Conservation (phyloP, 2,797 vertebrate species). For the Bryconaethiops microstoma region DNA sequence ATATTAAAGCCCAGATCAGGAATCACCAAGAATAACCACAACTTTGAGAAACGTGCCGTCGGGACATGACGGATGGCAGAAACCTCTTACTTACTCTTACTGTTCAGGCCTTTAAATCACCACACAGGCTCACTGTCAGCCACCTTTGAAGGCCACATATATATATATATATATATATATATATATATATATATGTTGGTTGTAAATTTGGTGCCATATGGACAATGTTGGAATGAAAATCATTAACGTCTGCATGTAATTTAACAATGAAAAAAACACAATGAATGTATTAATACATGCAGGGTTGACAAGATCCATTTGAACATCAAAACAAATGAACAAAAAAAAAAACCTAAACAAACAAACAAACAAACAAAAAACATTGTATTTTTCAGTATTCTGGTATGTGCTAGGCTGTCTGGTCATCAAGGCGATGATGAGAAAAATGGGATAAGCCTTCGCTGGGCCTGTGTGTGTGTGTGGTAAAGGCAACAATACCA, state of each 20-base stretch:
- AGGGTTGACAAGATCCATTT: too few species aligned
- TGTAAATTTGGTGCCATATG: not conserved
- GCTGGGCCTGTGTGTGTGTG: not conserved
- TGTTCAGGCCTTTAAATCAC: not conserved
- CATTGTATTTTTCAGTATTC: not conserved
- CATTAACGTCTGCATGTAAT: not conserved
- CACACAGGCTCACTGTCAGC: not conserved
- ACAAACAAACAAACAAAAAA: too few species aligned
- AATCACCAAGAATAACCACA: not conserved
- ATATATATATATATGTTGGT: not conserved
- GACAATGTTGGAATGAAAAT: not conserved
- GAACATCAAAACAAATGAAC: too few species aligned
- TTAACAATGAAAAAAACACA: not conserved
- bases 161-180: not conserved
- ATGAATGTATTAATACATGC: not conserved
- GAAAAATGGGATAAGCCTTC: not conserved
- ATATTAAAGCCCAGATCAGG: conserved; percentile 17
- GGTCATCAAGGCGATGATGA: not conserved
- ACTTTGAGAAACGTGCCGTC: not conserved
- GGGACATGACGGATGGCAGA: not conserved
- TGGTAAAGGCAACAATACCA: conserved; percentile 7
- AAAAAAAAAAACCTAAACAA: too few species aligned
- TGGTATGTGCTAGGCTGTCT: not conserved
- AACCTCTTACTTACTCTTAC: too few species aligned
- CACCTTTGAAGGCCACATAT: not conserved